These are phyloP conservation scores for Amphilophus citrinellus DNA, from an alignment of 2,113 vertebrate genomes.

Conservation along the genomic window DNA sequence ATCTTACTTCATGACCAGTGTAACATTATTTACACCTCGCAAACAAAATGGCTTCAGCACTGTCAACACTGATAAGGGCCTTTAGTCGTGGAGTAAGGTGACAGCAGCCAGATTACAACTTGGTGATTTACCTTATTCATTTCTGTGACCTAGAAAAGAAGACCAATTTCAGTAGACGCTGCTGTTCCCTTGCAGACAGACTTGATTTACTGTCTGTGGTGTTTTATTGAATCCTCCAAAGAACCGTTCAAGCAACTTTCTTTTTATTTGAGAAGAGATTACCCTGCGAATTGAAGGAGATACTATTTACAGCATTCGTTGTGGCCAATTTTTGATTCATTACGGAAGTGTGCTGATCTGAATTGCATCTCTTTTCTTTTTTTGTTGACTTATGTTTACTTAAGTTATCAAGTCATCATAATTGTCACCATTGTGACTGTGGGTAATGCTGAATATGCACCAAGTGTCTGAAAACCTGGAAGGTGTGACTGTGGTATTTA, in stretches of 20 bases:
- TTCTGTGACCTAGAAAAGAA: constrained; percentile 69
- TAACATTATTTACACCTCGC: constrained; percentile 73
- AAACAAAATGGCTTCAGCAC: constrained; percentile 72
- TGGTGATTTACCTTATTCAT: constrained; percentile 75
- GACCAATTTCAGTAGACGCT: constrained; percentile 51
- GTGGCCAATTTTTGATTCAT: constrained; percentile 35
- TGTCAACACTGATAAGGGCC: constrained; percentile 69
- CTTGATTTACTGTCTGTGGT: constrained; percentile 52
- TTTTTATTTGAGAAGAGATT: constrained; percentile 51
- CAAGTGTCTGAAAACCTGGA: background rate
- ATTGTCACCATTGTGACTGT: background rate
- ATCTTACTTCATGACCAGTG: constrained; percentile 72
- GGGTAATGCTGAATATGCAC: background rate
- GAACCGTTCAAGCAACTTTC: constrained; percentile 38
- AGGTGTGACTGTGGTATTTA: background rate
- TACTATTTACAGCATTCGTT: constrained; percentile 10
- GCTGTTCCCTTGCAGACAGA: constrained; percentile 38
- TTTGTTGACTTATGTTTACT: constrained; percentile 38
- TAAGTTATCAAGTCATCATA: background rate
- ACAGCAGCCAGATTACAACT: constrained; percentile 76
- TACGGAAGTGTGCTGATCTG: constrained; percentile 6
- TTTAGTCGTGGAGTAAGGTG: constrained; percentile 60
- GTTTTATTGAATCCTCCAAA: constrained; percentile 55
- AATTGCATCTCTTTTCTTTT: constrained; percentile 25
- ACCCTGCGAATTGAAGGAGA: constrained; percentile 42